phyloP scores from a whole-genome alignment of 2,888 invertebrate genomes.

The Petrophora chlorosata region DNA sequence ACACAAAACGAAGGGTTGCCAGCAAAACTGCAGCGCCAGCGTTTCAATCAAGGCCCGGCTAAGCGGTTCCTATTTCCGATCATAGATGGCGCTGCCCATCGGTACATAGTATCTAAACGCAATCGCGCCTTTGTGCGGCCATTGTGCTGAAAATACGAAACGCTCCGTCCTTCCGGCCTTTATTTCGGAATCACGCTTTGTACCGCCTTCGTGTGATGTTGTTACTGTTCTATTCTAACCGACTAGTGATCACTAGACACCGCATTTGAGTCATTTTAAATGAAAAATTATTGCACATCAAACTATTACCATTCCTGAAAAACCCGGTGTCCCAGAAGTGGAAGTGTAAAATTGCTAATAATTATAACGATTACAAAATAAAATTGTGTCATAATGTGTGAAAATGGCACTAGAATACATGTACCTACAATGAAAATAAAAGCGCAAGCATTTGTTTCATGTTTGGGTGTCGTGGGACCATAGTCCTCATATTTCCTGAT shows the following conservation, averaged over 20 bases:
- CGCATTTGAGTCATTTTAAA: background rate
- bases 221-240: slow-evolving; percentile 22
- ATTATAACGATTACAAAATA: no score
- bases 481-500: no score
- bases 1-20: slow-evolving; percentile 33
- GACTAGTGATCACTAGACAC: background rate
- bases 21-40: slow-evolving; percentile 29
- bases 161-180: slow-evolving; percentile 62
- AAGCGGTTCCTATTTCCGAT: slow-evolving; percentile 76
- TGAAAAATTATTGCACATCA: no score
- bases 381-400: no score
- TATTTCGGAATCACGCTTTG: slow-evolving; percentile 45
- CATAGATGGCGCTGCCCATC: slow-evolving; percentile 68
- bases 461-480: no score
- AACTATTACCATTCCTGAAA: no score
- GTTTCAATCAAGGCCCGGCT: slow-evolving; percentile 58
- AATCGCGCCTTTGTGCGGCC: slow-evolving; percentile 62
- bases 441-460: no score
- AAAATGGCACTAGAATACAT: no score
- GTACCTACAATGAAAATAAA: no score
- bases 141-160: slow-evolving; percentile 55
- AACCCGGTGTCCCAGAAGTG: no score
- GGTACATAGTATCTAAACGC: slow-evolving; percentile 35
- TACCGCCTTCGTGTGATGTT: slow-evolving; percentile 51
- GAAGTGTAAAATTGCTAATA: no score